phyloP scores from a whole-genome alignment of 2,888 invertebrate species.

The Margaritifera margaritifera region DNA sequence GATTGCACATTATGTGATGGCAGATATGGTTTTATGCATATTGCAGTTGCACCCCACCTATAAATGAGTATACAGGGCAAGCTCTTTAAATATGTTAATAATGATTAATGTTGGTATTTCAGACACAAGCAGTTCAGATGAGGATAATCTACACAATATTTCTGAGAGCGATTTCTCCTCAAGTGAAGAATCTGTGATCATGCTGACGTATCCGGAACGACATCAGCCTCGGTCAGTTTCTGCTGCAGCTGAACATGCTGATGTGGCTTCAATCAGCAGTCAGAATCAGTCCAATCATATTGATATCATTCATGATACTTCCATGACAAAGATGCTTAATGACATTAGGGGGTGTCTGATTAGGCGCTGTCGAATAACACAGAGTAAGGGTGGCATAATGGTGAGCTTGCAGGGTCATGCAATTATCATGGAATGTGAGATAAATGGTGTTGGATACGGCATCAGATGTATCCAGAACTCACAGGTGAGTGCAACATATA shows the following conservation, averaged over 20 bases:
- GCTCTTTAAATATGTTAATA: no score
- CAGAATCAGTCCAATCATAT: constrained; percentile 53
- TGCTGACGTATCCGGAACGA: constrained; percentile 55
- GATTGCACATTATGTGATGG: no score
- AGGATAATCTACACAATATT: constrained; percentile 35
- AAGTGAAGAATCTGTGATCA: constrained; percentile 61
- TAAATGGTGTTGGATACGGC: constrained; percentile 65
- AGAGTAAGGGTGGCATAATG: constrained; percentile 63
- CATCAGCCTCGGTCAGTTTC: constrained; percentile 49
- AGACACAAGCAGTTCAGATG: constrained; percentile 32
- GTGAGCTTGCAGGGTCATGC: constrained; percentile 62
- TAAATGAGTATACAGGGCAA: no score
- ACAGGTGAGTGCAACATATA: constrained; percentile 41
- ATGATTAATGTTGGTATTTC: background rate
- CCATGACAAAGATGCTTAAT: constrained; percentile 39
- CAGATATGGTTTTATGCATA: no score
- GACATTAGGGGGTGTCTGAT: constrained; percentile 59
- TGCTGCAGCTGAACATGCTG: constrained; percentile 46
- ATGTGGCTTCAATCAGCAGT: constrained; percentile 55
- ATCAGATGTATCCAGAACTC: constrained; percentile 67
- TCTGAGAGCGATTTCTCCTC: constrained; percentile 54
- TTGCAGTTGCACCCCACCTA: no score
- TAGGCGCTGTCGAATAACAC: constrained; percentile 59
- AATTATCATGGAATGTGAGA: constrained; percentile 58
- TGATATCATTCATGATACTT: constrained; percentile 39